Evolutionary conservation across 2,888 invertebrate species (phyloP), one percentile per base, ranked within the genome.

Genomic region (Pemphredon lugubris): DNA sequence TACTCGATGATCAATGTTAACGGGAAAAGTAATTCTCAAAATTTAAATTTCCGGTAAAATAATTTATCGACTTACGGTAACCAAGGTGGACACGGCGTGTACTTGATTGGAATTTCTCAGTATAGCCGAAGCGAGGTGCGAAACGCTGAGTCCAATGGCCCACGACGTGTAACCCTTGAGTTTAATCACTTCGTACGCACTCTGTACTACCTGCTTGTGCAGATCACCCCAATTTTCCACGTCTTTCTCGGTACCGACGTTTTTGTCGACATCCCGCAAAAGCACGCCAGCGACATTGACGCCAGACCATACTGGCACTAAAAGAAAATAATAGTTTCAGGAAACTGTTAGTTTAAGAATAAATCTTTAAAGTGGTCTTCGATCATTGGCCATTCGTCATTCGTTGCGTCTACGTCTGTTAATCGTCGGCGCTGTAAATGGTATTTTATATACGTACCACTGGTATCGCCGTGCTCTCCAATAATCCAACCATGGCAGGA

Each of bases 401-500:
- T n/a, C n/a, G n/a, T n/a, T n/a, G n/a, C n/a, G n/a, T n/a, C n/a
- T n/a, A n/a, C n/a, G n/a, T n/a, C n/a, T n/a, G n/a, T n/a, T n/a
- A n/a, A n/a, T n/a, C n/a, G n/a, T n/a, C n/a, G n/a, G n/a, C n/a
- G n/a, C n/a, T n/a, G n/a, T n/a, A n/a, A n/a, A n/a, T n/a, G n/a
- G n/a, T n/a, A n/a, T n/a, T n/a, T n/a, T n/a, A n/a, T 32, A 13
- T 9, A 70, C 90, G 87, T 84, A 94, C 94, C 96, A 78, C 96
- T 96, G 60, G 95, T 94, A 84, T 98, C 98, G 0, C 98, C 98
- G 84, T 98, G 98, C 87, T 98, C 98, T 26, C 98, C 98, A 85
- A 98, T 96, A 84, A 98, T 96, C 93, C 96, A 98, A 0, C 96
- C 97, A 87, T 98, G 97, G 85, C 95, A 95, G 75, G 95, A 96